These are phyloP conservation scores for Antheraea assamensis DNA, from an alignment of 2,888 invertebrate species.

Conservation along the genomic window DNA sequence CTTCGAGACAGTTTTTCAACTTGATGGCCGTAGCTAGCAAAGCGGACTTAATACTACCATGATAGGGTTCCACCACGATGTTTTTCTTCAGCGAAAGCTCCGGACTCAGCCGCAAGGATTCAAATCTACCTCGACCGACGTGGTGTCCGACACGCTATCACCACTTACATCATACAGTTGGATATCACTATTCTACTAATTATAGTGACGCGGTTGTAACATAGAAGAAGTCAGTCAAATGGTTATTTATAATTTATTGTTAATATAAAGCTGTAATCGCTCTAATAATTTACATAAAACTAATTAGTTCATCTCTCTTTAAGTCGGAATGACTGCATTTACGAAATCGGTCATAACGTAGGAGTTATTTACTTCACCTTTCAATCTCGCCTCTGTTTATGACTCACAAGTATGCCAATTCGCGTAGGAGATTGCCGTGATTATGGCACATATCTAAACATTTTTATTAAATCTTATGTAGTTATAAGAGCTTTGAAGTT, in stretches of 20 bases:
- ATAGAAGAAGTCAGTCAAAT: not conserved
- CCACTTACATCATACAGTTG: too few species aligned
- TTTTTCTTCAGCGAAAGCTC: too few species aligned
- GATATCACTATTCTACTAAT: too few species aligned
- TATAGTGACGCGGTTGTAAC: too few species aligned
- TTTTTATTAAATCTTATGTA: not conserved
- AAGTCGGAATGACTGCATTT: not conserved
- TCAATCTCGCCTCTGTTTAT: not conserved
- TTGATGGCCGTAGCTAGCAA: too few species aligned
- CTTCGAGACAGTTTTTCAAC: too few species aligned
- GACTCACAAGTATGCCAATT: not conserved
- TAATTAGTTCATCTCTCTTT: not conserved
- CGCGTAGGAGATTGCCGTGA: not conserved
- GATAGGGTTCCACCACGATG: too few species aligned
- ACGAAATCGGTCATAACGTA: not conserved
- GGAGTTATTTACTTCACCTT: constrained; percentile 11
- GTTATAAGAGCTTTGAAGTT: not conserved
- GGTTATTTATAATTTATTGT: not conserved
- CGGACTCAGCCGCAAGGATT: too few species aligned
- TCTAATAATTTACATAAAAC: not conserved
- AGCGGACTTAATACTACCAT: too few species aligned
- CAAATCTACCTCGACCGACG: too few species aligned
- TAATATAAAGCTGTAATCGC: not conserved
- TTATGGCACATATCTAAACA: not conserved
- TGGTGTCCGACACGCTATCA: too few species aligned